Base-by-base conservation (phyloP, 2,888 invertebrate species). In the Carterocephalus palaemon region DNA sequence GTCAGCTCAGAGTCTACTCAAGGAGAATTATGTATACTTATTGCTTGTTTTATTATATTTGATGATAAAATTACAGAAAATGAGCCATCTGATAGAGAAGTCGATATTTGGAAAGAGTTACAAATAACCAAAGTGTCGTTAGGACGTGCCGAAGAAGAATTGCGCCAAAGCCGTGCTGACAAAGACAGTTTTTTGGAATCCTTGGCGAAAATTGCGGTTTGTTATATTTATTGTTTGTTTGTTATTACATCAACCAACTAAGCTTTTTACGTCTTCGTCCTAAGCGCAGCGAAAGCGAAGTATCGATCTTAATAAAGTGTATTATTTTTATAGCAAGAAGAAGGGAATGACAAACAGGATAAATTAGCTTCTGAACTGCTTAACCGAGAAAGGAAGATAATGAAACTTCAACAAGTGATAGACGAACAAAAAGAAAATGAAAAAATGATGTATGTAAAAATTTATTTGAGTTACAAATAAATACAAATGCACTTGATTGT, bases 41-140 rank as follows among this genome's bases (percentile, higher is more conserved):
- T 42, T 13, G 10, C n/a, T 40, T 38, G 5, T 42, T 32, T 32
- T 46, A 43, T 60, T 53, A 19, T 19, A n/a, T n/a, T n/a, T n/a
- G n/a, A n/a, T n/a, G n/a, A n/a, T n/a, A n/a, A n/a, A n/a, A n/a
- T 23, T 16, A 17, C 49, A 85, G 85, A 85, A 61, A 65, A 36
- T 20, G 79, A 83, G 47, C 85, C 85, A 3, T 60, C 80, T 1
- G 79, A 85, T 23, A 77, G 79, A 52, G 89, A 89, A 62, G 76
- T 84, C 0, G 81, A 83, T 32, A 64, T 89, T 48, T 89, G 82
- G 79, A 82, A 80, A 56, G 88, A 89, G 45, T 65, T 89, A 7
- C 80, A 87, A 61, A 66, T 60, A 8, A 70, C 80, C 0, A 66
- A 75, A 28, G 57, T 61, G 3, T 68, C 75, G 0, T 54, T 88